These are phyloP conservation scores for Torymus auratus DNA, from an alignment of 2,888 invertebrate genomes.

Conservation along the genomic window DNA sequence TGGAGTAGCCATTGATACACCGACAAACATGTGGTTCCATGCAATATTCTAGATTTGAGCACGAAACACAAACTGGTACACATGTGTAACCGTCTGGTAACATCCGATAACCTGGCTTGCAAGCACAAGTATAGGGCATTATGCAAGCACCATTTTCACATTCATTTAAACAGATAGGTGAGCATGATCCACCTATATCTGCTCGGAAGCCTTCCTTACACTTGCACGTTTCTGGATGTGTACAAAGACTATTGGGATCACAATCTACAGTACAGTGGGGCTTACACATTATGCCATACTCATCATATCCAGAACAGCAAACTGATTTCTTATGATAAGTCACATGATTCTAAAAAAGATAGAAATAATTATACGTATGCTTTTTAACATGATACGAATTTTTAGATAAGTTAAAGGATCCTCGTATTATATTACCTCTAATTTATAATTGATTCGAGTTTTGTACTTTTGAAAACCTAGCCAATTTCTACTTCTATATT, in stretches of 20 bases:
- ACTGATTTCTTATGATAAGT: slow-evolving; percentile 17
- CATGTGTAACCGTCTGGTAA: slow-evolving; percentile 73
- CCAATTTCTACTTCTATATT: slow-evolving; percentile 46
- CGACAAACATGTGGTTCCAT: slow-evolving; percentile 85
- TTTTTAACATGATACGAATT: background rate
- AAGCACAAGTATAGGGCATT: slow-evolving; percentile 72
- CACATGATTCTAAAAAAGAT: slow-evolving; percentile 52
- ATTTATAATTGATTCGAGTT: slow-evolving; percentile 60
- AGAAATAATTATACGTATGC: background rate
- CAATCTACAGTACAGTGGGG: slow-evolving; percentile 63
- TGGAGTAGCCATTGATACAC: slow-evolving; percentile 83
- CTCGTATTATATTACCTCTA: slow-evolving; percentile 48
- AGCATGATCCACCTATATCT: slow-evolving; percentile 59
- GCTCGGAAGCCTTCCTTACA: slow-evolving; percentile 66
- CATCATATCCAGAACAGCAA: slow-evolving; percentile 63
- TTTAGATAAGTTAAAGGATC: background rate
- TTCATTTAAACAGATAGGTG: slow-evolving; percentile 70
- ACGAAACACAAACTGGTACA: slow-evolving; percentile 81
- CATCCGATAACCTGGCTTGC: slow-evolving; percentile 75
- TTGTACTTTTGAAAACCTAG: slow-evolving; percentile 31
- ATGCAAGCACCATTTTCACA: slow-evolving; percentile 78
- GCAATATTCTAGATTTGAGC: slow-evolving; percentile 80
- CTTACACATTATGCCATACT: slow-evolving; percentile 64
- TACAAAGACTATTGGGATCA: slow-evolving; percentile 75
- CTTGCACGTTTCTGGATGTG: slow-evolving; percentile 72